Percentiles rank a stretch among this genome's conserved stretches.
Conservation (phyloP, 2,797 vertebrate genomes). For the Thalassophryne amazonica region DNA sequence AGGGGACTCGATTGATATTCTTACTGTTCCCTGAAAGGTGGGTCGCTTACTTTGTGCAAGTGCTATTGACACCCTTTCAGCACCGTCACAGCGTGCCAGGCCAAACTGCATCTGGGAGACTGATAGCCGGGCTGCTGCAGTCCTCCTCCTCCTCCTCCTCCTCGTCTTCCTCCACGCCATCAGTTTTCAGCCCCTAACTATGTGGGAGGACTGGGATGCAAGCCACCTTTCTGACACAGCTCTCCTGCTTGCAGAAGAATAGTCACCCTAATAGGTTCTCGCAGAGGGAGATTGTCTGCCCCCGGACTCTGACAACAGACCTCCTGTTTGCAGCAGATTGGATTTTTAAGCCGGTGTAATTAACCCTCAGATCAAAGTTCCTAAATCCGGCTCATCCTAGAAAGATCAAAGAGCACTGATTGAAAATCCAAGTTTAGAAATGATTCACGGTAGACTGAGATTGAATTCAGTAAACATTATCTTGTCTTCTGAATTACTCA, state of each 20-base stretch:
- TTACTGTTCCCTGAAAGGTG: conserved; percentile 42
- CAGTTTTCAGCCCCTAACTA: conserved; percentile 29
- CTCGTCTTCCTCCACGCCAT: conserved; percentile 15
- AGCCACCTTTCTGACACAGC: conserved; percentile 38
- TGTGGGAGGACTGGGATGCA: conserved; percentile 26
- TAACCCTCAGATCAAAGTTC: conserved; percentile 33
- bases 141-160: conserved; percentile 11
- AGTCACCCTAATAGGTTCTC: conserved; percentile 41
- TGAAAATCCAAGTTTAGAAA: conserved; percentile 8
- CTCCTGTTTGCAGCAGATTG: conserved; percentile 33
- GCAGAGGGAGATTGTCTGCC: conserved; percentile 24
- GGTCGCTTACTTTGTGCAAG: conserved; percentile 40
- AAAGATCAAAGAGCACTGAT: conserved; percentile 13
- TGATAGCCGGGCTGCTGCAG: conserved; percentile 34
- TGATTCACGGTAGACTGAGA: too few species aligned
- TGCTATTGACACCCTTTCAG: conserved; percentile 43
- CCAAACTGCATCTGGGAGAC: conserved; percentile 36
- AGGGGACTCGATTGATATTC: conserved; percentile 46
- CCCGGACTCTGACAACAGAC: background rate
- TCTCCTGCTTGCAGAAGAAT: conserved; percentile 23
- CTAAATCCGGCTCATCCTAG: conserved; percentile 15
- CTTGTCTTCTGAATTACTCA: background rate
- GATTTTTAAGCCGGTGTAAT: conserved; percentile 31
- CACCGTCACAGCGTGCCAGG: conserved; percentile 36
- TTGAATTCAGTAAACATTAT: conserved; percentile 1